Conservation (phyloP, 2,888 invertebrate genomes). For the Tetragonula carbonaria region DNA sequence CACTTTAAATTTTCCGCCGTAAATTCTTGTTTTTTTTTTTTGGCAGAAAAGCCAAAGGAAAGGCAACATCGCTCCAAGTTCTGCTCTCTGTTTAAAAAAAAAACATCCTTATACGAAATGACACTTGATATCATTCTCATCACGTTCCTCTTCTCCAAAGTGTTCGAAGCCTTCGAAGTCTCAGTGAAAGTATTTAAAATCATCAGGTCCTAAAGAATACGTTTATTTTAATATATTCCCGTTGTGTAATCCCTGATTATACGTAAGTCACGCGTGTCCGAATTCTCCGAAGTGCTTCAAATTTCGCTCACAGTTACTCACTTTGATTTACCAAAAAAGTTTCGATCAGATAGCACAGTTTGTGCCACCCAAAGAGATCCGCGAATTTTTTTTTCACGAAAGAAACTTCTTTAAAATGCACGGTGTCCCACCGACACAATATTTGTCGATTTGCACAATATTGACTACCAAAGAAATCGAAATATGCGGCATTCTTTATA, state of each 20-base stretch:
- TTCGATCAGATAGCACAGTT: constrained; percentile 41
- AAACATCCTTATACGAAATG: constrained; percentile 61
- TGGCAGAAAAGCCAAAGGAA: constrained; percentile 17
- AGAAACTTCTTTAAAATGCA: background rate
- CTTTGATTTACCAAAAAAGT: constrained; percentile 14
- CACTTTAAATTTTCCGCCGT: background rate
- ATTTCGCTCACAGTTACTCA: constrained; percentile 16
- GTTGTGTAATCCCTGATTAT: constrained; percentile 78
- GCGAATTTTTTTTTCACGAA: background rate
- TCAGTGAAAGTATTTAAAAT: constrained; percentile 80
- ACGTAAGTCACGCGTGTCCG: constrained; percentile 57
- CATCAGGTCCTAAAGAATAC: constrained; percentile 73
- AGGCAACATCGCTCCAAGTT: constrained; percentile 40
- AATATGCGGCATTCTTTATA: background rate
- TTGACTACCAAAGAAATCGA: background rate
- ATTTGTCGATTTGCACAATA: background rate
- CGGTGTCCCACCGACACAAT: background rate
- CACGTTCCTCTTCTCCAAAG: constrained; percentile 70
- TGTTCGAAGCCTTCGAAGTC: constrained; percentile 45
- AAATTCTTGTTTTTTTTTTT: constrained; percentile 7
- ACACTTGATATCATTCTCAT: constrained; percentile 71
- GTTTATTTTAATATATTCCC: constrained; percentile 75
- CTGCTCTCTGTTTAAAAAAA: constrained; percentile 48
- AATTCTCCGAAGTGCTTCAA: constrained; percentile 29
- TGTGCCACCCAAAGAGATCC: background rate